Evolutionary conservation across 2,888 invertebrate species (phyloP).

Genomic region (Silvanus unidentatus): DNA sequence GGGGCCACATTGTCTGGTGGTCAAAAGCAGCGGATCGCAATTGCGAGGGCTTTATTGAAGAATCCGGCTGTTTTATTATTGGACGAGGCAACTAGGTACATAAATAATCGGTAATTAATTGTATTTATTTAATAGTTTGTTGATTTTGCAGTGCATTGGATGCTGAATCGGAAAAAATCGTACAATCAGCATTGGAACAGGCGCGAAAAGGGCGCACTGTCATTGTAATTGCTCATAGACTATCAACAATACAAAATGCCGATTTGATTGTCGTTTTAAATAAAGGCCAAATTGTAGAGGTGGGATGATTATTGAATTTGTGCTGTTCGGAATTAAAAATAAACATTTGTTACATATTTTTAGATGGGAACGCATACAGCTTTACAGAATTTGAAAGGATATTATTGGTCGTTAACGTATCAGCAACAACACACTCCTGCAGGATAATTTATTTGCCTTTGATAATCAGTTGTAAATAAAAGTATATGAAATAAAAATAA

Average conservation of each 20-base stretch:
- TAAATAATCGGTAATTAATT: not conserved
- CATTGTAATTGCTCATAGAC: conserved; percentile 89
- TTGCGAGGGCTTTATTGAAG: conserved; percentile 88
- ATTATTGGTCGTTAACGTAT: conserved; percentile 79
- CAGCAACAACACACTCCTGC: conserved; percentile 55
- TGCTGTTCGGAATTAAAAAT: conserved; percentile 7
- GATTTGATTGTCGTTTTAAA: conserved; percentile 87
- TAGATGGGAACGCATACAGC: conserved; percentile 81
- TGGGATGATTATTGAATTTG: conserved; percentile 39
- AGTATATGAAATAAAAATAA: too few species aligned
- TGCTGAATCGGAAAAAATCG: conserved; percentile 84
- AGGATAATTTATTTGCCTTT: conserved; percentile 16
- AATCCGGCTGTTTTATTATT: conserved; percentile 81
- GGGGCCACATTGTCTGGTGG: conserved; percentile 92
- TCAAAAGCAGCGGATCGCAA: conserved; percentile 91
- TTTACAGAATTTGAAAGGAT: conserved; percentile 69
- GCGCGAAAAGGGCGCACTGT: conserved; percentile 83
- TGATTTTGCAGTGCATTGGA: conserved; percentile 71
- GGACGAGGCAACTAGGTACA: conserved; percentile 90
- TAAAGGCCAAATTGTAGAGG: conserved; percentile 79
- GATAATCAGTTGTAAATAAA: too few species aligned
- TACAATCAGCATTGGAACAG: conserved; percentile 81
- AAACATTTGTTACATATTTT: conserved; percentile 28
- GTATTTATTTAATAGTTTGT: too few species aligned
- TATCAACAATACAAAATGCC: conserved; percentile 87